phyloP scores from a whole-genome alignment of 2,888 invertebrate species.

The Ennomos erosarius region DNA sequence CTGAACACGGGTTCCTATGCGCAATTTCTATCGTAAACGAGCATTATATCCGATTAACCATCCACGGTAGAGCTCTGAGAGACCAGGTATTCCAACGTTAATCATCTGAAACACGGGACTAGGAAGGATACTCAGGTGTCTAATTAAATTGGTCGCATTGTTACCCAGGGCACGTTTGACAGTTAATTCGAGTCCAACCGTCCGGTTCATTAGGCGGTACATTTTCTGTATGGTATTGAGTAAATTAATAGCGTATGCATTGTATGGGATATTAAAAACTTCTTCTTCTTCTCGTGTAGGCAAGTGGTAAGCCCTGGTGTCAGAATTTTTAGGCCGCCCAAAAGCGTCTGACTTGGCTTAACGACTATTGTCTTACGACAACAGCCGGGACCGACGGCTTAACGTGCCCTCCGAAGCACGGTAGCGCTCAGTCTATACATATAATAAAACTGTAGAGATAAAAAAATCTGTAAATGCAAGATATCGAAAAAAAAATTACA shows the following conservation, averaged over 20 bases:
- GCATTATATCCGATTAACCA: conserved; percentile 44
- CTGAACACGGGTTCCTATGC: conserved; percentile 40
- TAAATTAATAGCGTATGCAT: conserved; percentile 56
- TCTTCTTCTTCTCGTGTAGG: too few relatives aligned
- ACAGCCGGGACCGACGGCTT: too few relatives aligned
- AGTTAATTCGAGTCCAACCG: conserved; percentile 70
- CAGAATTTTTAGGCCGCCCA: too few relatives aligned
- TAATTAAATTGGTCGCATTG: conserved; percentile 57
- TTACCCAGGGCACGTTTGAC: conserved; percentile 70
- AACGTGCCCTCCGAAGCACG: too few relatives aligned
- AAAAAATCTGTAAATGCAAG: too few relatives aligned
- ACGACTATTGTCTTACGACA: too few relatives aligned
- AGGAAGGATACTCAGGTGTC: conserved; percentile 40
- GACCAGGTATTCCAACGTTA: conserved; percentile 12
- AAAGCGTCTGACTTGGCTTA: too few relatives aligned
- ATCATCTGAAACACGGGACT: conserved; percentile 24
- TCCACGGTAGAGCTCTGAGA: conserved; percentile 21
- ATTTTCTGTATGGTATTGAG: conserved; percentile 63
- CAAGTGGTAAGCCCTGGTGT: too few relatives aligned
- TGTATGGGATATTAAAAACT: conserved; percentile 25
- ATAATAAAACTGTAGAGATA: too few relatives aligned
- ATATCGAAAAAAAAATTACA: too few relatives aligned
- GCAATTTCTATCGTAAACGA: conserved; percentile 45
- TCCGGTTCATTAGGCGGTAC: conserved; percentile 71
- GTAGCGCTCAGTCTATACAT: too few relatives aligned